Conservation (phyloP, 2,113 vertebrate species). For the Tretioscincus oriximinensis region DNA sequence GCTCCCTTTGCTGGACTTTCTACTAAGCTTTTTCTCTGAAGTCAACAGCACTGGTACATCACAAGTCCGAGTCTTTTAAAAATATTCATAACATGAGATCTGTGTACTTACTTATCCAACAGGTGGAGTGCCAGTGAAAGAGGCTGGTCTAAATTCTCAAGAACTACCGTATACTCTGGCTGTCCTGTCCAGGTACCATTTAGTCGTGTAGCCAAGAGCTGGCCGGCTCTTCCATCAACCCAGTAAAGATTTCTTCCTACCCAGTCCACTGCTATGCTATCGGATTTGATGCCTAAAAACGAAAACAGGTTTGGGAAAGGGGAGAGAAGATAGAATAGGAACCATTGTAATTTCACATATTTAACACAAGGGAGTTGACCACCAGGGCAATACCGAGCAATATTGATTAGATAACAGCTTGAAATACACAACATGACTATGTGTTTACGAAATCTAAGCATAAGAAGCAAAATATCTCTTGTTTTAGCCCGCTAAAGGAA, state of each 20-base stretch:
- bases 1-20: no score
- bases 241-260: slow-evolving; percentile 90
- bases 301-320: not conserved
- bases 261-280: slow-evolving; percentile 89
- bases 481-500: no score
- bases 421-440: no score
- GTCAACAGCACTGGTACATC: not conserved
- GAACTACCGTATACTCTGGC: slow-evolving; percentile 77
- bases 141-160: slow-evolving; percentile 82
- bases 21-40: no score
- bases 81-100: not conserved
- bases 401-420: no score
- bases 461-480: no score
- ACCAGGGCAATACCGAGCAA: not conserved
- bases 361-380: not conserved
- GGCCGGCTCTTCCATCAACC: slow-evolving; percentile 82
- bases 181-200: slow-evolving; percentile 62
- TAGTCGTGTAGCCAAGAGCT: slow-evolving; percentile 81
- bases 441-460: no score
- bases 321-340: not conserved
- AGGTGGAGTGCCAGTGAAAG: slow-evolving; percentile 83
- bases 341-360: not conserved
- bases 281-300: slow-evolving; percentile 81
- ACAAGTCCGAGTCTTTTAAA: not conserved
- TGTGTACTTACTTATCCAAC: slow-evolving; percentile 77